Base-by-base conservation (phyloP, 92 coral and sea anemone species). In the Chrysogorgia sp. region DNA sequence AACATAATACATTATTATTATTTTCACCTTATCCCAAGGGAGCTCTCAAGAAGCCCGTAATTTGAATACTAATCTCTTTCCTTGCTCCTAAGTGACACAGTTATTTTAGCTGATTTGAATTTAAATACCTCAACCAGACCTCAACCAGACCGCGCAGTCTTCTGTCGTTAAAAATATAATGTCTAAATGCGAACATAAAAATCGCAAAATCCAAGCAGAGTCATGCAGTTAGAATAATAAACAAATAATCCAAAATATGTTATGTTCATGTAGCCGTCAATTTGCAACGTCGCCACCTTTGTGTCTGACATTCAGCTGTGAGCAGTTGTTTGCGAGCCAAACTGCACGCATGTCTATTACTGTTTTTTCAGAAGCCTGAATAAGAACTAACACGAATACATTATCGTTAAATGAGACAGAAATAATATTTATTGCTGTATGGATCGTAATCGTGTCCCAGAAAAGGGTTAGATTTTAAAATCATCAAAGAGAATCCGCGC, bases 271-370 rank as follows among this genome's bases (percentile, higher is more conserved):
- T 7, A 15, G 10, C n/a, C 7, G 15, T 47, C n/a, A 6, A 6
- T 47, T 47, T 47, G 53, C 53, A 47, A 47, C 53, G 53, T 47
- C 53, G n/a, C 7, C 53, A 47, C 53, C 53, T 47, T 47, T 5
- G 12, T 37, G 43, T 37, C 43, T 12, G 43, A 37, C 12, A 12
- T 5, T 37, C 43, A 37, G 12, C 6, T 4, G 43, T 37, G n/a
- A n/a, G 43, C 43, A 37, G 43, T 37, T 37, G 43, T 37, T 37
- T 5, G 6, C 7, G 2, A 7, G 53, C 10, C 15, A 2, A 2
- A 15, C 2, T 15, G 53, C 53, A 47, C 53, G 53, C 53, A 47
- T 2, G 15, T 47, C 15, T 7, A 7, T 6, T n/a, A 2, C 2
- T 12, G 53, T 47, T 47, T n/a, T 6, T 47, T 15, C 7, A 15